Base-by-base conservation (phyloP, 2,113 vertebrate genomes). In the Bujurquina vittata region DNA sequence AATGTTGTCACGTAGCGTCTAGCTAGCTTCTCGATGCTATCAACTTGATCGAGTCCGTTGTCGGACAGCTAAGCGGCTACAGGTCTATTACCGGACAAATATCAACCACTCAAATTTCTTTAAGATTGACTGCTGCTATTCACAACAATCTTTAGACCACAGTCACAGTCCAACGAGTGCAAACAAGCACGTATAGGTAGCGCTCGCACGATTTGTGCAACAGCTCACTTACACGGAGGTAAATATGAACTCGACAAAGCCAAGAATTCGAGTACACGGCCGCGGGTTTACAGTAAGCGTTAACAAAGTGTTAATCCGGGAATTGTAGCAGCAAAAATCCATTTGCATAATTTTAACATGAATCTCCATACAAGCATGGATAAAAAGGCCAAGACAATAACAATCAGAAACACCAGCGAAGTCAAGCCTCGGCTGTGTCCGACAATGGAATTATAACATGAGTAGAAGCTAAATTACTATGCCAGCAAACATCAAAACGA, bases 21-120 rank as follows among this genome's bases (percentile, higher is more conserved):
- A 76, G 83, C 84, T 93, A 94, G 90, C 91, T 67, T 74, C 49
- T 35, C 1, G 18, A 40, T 81, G 93, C 93, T 94, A 93, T 7
- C 59, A 2, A 7, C 14, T 9, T 17, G 29, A 3, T 52, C 80
- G 89, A 69, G 58, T 74, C 88, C 80, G 62, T 87, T 91, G 14
- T 88, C 89, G 89, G 89, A 90, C 82, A 84, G 86, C 86, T 85
- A 87, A 88, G 26, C 22, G 22, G 55, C 67, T 69, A 81, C 7
- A 54, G 54, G 65, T 77, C 58, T 18, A 60, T 69, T 74, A 33
- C 73, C 61, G 67, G 74, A 84, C 61, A 75, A 14, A 3, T 29
- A 46, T 60, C 22, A 59, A 3, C 3, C 3, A 33, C 0, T 15
- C 15, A 2, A 11, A 52, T 7, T 10, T 69, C 43, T 69, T 52